Conservation (phyloP, 2,888 invertebrate genomes). For the Stenichneumon culpator region DNA sequence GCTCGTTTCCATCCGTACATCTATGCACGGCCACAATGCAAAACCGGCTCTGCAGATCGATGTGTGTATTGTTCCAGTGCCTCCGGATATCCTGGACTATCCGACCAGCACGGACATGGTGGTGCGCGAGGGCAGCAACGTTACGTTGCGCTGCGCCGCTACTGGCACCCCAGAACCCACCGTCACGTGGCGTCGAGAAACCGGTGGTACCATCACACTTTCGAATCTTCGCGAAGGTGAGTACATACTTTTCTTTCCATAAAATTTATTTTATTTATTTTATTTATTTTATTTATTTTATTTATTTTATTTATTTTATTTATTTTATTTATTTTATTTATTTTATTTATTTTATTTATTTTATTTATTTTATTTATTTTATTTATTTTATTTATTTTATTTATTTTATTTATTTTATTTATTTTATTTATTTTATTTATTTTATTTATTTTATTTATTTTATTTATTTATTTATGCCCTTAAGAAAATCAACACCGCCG, state of each 20-base stretch:
- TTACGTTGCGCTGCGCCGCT: slow-evolving; percentile 94
- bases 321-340: not conserved
- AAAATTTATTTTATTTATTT: slow-evolving; percentile 11
- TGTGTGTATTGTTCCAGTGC: slow-evolving; percentile 87
- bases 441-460: not conserved
- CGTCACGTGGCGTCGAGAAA: slow-evolving; percentile 95
- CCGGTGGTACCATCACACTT: slow-evolving; percentile 87
- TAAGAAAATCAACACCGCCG: no score
- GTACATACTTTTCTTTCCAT: slow-evolving; percentile 56
- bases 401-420: slow-evolving; percentile 9
- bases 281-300: not conserved
- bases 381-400: not conserved
- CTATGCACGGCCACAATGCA: slow-evolving; percentile 35
- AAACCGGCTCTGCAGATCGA: slow-evolving; percentile 34
- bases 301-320: not conserved
- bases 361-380: not conserved
- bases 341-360: slow-evolving; percentile 10
- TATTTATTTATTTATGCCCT: not conserved
- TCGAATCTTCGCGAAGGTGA: slow-evolving; percentile 81
- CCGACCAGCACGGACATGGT: slow-evolving; percentile 95
- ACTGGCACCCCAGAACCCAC: slow-evolving; percentile 94
- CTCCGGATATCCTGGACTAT: slow-evolving; percentile 94
- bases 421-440: not conserved
- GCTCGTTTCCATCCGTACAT: slow-evolving; percentile 21
- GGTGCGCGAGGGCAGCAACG: slow-evolving; percentile 94